Evolutionary conservation across 1,140 invertebrate genomes (phyloP).

Genomic region (Plutomurus gul): DNA sequence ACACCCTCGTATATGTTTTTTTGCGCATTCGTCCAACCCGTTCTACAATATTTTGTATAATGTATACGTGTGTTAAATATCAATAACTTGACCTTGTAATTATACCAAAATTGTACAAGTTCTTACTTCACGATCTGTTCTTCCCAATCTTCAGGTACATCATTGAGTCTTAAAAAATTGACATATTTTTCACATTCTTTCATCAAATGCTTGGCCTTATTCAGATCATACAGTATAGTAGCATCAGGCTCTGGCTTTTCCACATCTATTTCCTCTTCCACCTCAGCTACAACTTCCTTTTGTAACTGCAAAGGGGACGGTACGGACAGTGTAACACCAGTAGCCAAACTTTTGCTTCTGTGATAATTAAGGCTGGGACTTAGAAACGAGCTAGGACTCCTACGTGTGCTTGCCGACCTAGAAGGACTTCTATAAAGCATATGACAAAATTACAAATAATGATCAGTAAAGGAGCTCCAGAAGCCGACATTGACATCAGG

Average conservation of each 20-base stretch:
- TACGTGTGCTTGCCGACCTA: background rate
- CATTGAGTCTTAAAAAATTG: constrained; percentile 65
- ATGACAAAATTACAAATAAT: background rate
- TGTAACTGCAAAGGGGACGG: background rate
- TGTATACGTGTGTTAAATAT: background rate
- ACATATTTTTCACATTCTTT: constrained; percentile 73
- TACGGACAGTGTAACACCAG: background rate
- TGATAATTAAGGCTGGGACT: constrained; percentile 1
- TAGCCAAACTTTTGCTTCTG: background rate
- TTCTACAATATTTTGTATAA: constrained; percentile 58
- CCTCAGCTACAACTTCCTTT: background rate
- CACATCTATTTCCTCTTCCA: constrained; percentile 46
- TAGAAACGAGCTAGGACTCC: background rate
- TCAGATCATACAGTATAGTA: constrained; percentile 65
- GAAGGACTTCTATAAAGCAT: background rate
- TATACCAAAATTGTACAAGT: background rate
- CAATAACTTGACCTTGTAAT: too few relatives aligned
- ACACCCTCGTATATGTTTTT: constrained; percentile 70
- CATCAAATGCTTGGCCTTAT: constrained; percentile 68
- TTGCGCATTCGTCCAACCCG: constrained; percentile 70
- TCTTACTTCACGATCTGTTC: constrained; percentile 67
- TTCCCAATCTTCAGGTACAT: constrained; percentile 72
- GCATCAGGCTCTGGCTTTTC: constrained; percentile 21
- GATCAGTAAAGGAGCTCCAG: too few relatives aligned
- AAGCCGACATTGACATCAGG: too few relatives aligned